Conservation (phyloP, 2,113 vertebrate species). For the Oxygymnocypris stewartii region DNA sequence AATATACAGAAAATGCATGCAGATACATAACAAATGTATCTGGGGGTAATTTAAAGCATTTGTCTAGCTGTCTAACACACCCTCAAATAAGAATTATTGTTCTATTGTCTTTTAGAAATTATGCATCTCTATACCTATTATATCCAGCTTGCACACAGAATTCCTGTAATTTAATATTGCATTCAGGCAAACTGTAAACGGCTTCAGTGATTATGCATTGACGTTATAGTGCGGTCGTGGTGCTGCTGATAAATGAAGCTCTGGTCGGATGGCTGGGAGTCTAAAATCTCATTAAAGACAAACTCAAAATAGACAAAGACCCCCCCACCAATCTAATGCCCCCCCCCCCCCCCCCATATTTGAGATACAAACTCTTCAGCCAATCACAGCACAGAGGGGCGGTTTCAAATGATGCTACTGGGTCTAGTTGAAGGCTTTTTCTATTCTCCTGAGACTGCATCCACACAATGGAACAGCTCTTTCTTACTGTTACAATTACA, state of each 20-base stretch:
- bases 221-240: neutral
- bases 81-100: neutral
- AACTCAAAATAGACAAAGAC: constrained; percentile 11
- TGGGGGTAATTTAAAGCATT: neutral
- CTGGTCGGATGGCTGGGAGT: neutral
- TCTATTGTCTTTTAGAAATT: neutral
- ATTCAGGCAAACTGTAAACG: neutral
- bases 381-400: constrained; percentile 45
- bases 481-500: neutral
- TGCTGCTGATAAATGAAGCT: neutral
- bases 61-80: neutral
- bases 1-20: neutral
- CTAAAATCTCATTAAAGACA: constrained; percentile 16
- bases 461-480: constrained; percentile 40
- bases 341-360: neutral
- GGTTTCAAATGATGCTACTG: constrained; percentile 39
- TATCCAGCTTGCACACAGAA: neutral
- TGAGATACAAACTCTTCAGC: constrained; percentile 29
- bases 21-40: neutral
- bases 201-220: neutral
- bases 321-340: neutral
- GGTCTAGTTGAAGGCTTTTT: neutral
- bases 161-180: neutral
- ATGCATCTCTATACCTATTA: neutral
- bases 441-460: neutral